phyloP scores from a whole-genome alignment of 2,888 invertebrate genomes.

The Perithous albicinctus region DNA sequence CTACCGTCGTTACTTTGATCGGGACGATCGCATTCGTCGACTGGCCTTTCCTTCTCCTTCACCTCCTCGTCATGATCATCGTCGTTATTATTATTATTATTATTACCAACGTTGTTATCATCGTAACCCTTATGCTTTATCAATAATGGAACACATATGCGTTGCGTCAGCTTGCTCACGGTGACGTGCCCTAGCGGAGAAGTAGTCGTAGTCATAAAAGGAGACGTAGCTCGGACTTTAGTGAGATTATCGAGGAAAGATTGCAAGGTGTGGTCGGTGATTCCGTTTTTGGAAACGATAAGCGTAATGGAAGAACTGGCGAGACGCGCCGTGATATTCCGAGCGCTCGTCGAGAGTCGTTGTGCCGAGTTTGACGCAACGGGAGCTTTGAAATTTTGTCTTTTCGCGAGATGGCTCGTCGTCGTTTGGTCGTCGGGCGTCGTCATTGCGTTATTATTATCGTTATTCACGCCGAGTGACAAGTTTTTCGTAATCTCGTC shows the following conservation, averaged over 20 bases:
- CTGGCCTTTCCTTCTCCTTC: conserved; percentile 1
- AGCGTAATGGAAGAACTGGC: conserved; percentile 85
- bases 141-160: conserved; percentile 84
- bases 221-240: conserved; percentile 76
- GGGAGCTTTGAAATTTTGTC: conserved; percentile 56
- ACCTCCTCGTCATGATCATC: conserved; percentile 21
- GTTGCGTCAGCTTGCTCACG: conserved; percentile 83
- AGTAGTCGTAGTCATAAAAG: conserved; percentile 64
- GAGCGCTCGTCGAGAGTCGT: conserved; percentile 45
- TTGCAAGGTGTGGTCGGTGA: conserved; percentile 80
- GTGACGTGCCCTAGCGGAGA: conserved; percentile 77
- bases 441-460: conserved; percentile 44
- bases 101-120: conserved; percentile 37
- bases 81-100: not conserved
- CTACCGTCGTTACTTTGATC: not conserved
- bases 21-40: conserved; percentile 3
- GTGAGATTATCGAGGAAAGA: conserved; percentile 78
- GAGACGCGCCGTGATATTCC: conserved; percentile 63
- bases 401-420: not conserved
- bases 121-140: conserved; percentile 80
- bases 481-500: not conserved
- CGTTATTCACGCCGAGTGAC: conserved; percentile 40
- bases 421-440: conserved; percentile 22
- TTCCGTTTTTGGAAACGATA: conserved; percentile 84
- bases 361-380: conserved; percentile 5